Base-by-base conservation (phyloP, 2,888 invertebrate species). In the Polyploca ridens region DNA sequence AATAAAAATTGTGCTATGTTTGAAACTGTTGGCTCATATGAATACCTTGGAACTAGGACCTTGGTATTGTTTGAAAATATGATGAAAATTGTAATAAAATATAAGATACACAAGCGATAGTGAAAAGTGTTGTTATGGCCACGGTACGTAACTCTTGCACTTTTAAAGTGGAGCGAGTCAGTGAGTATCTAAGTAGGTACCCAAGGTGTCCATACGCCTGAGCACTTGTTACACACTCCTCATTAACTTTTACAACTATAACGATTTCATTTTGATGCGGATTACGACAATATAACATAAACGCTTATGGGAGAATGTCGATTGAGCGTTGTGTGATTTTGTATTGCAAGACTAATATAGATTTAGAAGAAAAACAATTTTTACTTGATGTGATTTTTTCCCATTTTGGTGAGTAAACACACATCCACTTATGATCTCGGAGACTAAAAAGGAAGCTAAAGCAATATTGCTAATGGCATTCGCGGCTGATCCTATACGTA, bases 141-240 rank as follows among this genome's bases (percentile, higher is more conserved):
- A 19, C 54, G 19, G 54, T 54, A 54, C 19, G 54, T 54, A 54
- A 54, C 19, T 46, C n/a, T 54, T 54, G 54, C 54, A 54, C 10
- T 19, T 19, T 16, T 10, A 54, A n/a, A 16, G 16, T 54, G 7
- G 54, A 54, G 19, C 19, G 19, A 54, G 54, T 41, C 41, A 41
- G 13, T 41, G 19, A 54, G 16, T 54, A 10, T 54, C 6, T 19
- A 54, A 54, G 54, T 19, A 19, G 54, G n/a, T 54, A 54, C 3
- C 54, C 54, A n/a, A 19, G n/a, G 54, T 19, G 54, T 54, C 54
- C 54, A n/a, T 19, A 19, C 19, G 19, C 16, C 19, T 7, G 54
- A 16, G 54, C n/a, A 41, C n/a, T 54, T 54, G 19, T 54, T 54
- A 54, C 54, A 54, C 54, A 54, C 54, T 54, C 6, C 19, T 54